phyloP scores from a whole-genome alignment of 1,140 invertebrate genomes.

The Aphis gossypii region DNA sequence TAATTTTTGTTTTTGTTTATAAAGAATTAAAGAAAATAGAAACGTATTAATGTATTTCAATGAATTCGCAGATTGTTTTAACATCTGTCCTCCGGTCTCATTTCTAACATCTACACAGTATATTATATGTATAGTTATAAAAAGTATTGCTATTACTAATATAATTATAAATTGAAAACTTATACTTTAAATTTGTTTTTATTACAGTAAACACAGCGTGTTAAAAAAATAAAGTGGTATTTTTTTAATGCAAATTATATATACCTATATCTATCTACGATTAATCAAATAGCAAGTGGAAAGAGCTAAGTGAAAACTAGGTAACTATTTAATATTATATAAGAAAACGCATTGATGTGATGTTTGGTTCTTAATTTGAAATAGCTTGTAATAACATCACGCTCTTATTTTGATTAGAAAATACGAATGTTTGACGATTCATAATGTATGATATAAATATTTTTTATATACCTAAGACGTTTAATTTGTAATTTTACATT shows the following conservation, averaged over 20 bases:
- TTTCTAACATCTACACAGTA: background rate
- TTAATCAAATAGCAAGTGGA: background rate
- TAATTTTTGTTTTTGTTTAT: background rate
- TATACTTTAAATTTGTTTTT: background rate
- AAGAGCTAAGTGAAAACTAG: background rate
- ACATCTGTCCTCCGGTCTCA: background rate
- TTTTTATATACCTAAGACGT: background rate
- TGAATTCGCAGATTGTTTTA: background rate
- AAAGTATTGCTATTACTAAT: background rate
- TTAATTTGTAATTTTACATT: background rate
- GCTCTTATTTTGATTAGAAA: background rate
- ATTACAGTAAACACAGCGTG: background rate
- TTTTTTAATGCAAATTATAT: background rate
- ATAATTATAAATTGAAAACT: background rate
- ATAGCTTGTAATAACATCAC: background rate
- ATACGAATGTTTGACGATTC: background rate
- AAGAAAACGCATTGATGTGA: constrained; percentile 3
- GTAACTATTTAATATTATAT: background rate
- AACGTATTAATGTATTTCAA: background rate
- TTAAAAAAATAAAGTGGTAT: background rate
- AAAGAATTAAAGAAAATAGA: background rate
- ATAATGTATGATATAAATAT: background rate
- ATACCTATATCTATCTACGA: background rate
- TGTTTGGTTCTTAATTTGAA: background rate
- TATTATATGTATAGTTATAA: background rate